Evolutionary conservation across 2,797 vertebrate species (phyloP).

Genomic region (Tragelaphus oryx): DNA sequence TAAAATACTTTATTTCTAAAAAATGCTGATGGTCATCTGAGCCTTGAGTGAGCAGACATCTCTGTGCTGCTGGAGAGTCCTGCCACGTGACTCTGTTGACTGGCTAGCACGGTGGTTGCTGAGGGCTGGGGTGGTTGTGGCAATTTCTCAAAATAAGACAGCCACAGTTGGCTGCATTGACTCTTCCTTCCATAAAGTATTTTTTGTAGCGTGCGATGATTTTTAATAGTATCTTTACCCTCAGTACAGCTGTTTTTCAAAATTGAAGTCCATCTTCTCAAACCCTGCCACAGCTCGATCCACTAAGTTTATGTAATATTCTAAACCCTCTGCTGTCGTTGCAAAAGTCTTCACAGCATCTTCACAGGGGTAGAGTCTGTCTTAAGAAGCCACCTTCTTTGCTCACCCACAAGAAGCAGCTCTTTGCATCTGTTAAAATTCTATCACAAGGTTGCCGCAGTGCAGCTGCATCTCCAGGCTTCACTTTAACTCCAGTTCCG

Average conservation of each 20-base stretch:
- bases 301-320: not conserved
- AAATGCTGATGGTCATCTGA: not conserved
- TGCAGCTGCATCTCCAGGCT: not conserved
- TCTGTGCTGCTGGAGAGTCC: not conserved
- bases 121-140: not conserved
- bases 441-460: fast-evolving
- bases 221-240: not conserved
- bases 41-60: not conserved
- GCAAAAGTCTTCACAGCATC: not conserved
- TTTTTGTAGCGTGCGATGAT: not conserved
- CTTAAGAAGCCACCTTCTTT: not conserved
- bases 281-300: not conserved
- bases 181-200: not conserved
- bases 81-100: not conserved
- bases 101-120: not conserved
- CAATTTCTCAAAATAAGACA: not conserved
- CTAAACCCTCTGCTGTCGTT: not conserved
- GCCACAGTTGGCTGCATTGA: fast-evolving
- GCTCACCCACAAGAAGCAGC: not conserved
- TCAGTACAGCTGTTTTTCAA: not conserved
- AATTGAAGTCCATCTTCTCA: not conserved
- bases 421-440: not conserved
- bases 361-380: not conserved
- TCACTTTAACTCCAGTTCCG: fast-evolving
- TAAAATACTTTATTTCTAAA: not conserved